Conservation (phyloP, 2,113 vertebrate genomes). For the Tragelaphus strepsiceros region DNA sequence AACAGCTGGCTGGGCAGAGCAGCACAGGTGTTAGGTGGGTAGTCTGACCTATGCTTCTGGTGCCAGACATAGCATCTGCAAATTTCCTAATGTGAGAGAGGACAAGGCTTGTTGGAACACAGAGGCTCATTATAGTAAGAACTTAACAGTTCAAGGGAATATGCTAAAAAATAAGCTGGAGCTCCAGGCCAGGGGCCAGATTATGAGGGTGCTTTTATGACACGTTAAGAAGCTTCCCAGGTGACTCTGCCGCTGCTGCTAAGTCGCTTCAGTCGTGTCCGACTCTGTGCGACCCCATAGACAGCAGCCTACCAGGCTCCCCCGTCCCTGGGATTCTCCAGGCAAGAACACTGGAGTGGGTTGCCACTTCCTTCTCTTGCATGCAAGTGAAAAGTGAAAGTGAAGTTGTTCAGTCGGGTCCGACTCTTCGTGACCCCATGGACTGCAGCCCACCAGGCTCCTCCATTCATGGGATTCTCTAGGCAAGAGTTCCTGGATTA, state of each 20-base stretch:
- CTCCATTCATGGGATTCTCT: no score
- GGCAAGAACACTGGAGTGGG: no score
- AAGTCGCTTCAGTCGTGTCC: no score
- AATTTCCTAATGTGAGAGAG: not conserved
- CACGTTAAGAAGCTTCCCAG: not conserved
- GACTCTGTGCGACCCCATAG: no score
- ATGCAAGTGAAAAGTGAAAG: no score
- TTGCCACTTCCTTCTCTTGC: no score
- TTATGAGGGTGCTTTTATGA: not conserved
- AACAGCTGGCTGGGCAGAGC: not conserved
- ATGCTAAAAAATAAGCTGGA: not conserved
- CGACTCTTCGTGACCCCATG: no score
- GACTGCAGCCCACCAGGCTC: no score
- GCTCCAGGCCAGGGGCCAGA: not conserved
- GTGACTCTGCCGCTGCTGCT: not conserved
- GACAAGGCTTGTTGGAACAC: not conserved
- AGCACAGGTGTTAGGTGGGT: rapidly evolving
- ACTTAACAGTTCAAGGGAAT: not conserved
- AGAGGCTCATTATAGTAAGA: not conserved
- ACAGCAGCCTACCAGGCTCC: no score
- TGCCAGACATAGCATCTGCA: not conserved
- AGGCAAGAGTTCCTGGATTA: not conserved
- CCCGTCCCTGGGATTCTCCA: no score
- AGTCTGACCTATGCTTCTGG: not conserved
- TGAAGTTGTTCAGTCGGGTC: no score